Evolutionary conservation across 2,113 vertebrate species (phyloP).

Genomic region (Rhinoptilus africanus): DNA sequence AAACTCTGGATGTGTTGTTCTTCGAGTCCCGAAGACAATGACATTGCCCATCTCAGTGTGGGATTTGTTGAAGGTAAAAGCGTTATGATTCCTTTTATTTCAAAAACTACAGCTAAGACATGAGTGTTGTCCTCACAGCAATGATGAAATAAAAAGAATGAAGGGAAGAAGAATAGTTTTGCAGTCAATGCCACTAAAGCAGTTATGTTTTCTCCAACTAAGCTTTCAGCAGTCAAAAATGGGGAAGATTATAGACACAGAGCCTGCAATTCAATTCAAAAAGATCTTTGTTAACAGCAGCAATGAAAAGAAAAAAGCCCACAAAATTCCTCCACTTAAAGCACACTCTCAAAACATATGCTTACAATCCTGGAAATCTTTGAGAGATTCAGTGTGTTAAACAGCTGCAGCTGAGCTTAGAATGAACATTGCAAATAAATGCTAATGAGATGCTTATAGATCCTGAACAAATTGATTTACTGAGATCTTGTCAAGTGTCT

Average conservation of each 20-base stretch:
- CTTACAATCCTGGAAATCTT: conserved; percentile 21
- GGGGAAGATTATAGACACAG: neutral
- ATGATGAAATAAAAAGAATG: neutral
- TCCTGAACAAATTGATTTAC: conserved; percentile 64
- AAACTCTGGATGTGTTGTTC: neutral
- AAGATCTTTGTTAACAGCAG: conserved; percentile 20
- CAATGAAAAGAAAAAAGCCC: neutral
- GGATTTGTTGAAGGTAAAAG: neutral
- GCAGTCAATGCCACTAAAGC: neutral
- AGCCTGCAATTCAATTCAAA: neutral
- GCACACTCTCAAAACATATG: conserved; percentile 25
- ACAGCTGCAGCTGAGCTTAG: conserved; percentile 50
- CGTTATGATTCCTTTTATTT: neutral
- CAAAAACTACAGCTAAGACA: neutral
- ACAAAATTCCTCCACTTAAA: conserved; percentile 44
- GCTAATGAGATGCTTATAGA: conserved; percentile 62
- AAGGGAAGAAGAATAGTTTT: neutral
- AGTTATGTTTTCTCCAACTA: neutral
- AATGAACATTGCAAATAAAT: conserved; percentile 47
- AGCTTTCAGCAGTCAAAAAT: conserved; percentile 26
- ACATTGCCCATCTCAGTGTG: neutral
- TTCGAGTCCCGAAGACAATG: neutral
- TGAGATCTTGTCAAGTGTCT: conserved; percentile 50
- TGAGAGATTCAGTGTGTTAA: conserved; percentile 6
- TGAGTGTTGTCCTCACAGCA: neutral